These are phyloP conservation scores for Ceratotherium simum DNA, from an alignment of 2,113 vertebrate genomes.

Conservation along the genomic window DNA sequence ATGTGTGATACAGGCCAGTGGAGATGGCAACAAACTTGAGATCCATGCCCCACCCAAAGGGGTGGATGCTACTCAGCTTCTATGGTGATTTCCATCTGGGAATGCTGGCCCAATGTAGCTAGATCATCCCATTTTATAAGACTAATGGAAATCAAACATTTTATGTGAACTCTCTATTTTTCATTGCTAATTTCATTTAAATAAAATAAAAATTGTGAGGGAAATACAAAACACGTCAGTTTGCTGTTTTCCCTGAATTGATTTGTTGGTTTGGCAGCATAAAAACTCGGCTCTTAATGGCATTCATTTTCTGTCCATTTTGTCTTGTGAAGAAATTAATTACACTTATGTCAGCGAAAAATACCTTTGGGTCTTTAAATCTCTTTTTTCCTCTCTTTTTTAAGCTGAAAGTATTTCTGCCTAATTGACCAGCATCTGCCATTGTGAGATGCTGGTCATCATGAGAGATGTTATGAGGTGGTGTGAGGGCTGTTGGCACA, in stretches of 20 bases:
- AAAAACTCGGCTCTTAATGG: neutral
- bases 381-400: constrained; percentile 39
- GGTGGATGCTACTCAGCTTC: accelerated
- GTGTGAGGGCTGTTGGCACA: neutral
- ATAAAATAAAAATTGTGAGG: neutral
- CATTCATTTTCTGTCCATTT: constrained; percentile 64
- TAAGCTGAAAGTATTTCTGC: constrained; percentile 68
- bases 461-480: neutral
- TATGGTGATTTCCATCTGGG: neutral
- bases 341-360: constrained; percentile 63
- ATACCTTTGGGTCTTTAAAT: constrained; percentile 66
- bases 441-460: neutral
- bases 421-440: constrained; percentile 64
- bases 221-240: neutral
- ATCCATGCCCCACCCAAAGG: accelerated
- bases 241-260: neutral
- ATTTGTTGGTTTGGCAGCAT: neutral
- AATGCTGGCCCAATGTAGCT: neutral
- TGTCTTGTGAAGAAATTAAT: constrained; percentile 71
- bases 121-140: neutral
- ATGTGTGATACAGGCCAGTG: accelerated
- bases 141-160: neutral
- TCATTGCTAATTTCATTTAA: neutral
- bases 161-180: neutral
- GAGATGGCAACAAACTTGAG: accelerated